Conservation (phyloP, 1,140 invertebrate genomes). For the Schlechtendalia chinensis region DNA sequence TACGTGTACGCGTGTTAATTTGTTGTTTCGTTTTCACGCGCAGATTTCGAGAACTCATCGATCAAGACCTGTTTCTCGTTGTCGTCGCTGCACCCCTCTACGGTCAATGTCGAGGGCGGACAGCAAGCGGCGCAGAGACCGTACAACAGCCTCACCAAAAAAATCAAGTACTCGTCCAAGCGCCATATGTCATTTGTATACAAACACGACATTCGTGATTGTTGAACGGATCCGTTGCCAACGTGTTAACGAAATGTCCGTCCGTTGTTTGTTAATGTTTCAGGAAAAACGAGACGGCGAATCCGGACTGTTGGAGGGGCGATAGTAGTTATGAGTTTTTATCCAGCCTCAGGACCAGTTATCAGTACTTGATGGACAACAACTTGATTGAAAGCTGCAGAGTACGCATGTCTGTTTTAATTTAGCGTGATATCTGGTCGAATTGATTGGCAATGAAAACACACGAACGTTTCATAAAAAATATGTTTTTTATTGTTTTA, state of each 20-base stretch:
- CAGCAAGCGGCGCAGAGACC: conserved; percentile 57
- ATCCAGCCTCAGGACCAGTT: conserved; percentile 78
- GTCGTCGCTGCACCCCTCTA: conserved; percentile 61
- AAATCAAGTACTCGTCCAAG: conserved; percentile 33
- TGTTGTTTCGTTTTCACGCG: no score
- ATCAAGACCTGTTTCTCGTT: conserved; percentile 62
- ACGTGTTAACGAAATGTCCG: no score
- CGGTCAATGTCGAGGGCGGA: conserved; percentile 59
- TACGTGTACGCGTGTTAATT: no score
- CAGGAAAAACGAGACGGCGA: conserved; percentile 60
- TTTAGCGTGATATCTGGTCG: no score
- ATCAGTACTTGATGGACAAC: conserved; percentile 92
- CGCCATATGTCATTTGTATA: background rate
- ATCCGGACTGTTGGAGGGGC: conserved; percentile 63
- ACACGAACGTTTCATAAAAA: background rate
- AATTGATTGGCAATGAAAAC: background rate
- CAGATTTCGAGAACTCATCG: conserved; percentile 56
- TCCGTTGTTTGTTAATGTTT: background rate
- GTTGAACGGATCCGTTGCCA: background rate
- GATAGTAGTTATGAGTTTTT: conserved; percentile 76
- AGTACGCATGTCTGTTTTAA: conserved; percentile 57
- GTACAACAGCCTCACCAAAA: conserved; percentile 48
- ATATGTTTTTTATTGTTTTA: no score
- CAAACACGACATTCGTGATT: background rate
- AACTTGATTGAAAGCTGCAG: conserved; percentile 85